A percentile compares a stretch with the other conserved stretches of the same genome.
phyloP scores from a whole-genome alignment of 2,888 invertebrate genomes.

The Machimus atricapillus region DNA sequence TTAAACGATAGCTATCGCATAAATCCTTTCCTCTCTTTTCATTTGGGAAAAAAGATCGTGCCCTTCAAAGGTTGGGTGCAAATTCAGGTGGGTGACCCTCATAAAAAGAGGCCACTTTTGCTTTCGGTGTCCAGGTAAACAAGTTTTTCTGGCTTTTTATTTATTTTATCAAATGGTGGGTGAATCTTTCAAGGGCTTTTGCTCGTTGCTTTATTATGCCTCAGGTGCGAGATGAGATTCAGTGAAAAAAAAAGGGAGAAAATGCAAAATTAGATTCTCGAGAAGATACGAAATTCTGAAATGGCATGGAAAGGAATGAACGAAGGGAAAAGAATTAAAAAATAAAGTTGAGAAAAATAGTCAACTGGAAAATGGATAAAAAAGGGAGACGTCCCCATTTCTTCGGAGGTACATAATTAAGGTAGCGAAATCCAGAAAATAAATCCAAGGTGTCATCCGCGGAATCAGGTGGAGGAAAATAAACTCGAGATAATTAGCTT shows the following conservation, averaged over 20 bases:
- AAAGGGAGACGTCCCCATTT: background rate
- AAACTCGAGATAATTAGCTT: background rate
- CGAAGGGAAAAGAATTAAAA: background rate
- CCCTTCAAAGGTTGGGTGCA: background rate
- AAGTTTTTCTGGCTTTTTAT: background rate
- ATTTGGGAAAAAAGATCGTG: background rate
- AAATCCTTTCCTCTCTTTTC: background rate
- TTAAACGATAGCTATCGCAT: background rate
- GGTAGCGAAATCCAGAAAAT: background rate
- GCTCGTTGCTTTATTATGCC: background rate
- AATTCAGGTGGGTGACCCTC: background rate
- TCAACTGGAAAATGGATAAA: background rate
- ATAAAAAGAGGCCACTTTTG: background rate
- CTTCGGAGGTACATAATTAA: background rate
- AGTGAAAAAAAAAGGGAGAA: background rate
- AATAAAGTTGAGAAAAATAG: background rate
- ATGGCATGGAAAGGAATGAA: background rate
- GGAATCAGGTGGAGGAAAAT: background rate
- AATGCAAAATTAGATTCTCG: background rate
- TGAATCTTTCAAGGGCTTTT: background rate
- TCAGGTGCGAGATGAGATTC: background rate
- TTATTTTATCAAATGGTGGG: background rate
- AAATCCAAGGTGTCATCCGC: background rate
- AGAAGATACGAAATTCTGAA: background rate
- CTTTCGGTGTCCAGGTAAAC: background rate